Base-by-base conservation (phyloP, 2,888 invertebrate genomes). In the Diabrotica balteata region DNA sequence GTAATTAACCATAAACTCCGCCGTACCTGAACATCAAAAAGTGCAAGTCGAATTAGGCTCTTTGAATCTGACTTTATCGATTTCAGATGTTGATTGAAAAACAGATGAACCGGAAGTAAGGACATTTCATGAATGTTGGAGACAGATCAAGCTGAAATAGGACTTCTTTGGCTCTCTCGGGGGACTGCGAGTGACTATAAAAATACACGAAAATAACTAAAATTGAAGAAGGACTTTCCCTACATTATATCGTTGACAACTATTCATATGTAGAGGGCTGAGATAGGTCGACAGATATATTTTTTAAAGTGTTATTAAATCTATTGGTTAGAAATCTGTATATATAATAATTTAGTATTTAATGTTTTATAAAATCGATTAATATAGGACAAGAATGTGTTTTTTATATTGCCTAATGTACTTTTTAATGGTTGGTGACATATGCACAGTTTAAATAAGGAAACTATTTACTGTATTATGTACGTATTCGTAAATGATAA, bases 101-200 rank as follows among this genome's bases (percentile, higher is more conserved):
- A 74, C 81, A 81, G 81, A 82, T 82, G 82, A 79, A 82, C 81
- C 80, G 82, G 82, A 83, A 83, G 81, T 82, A 82, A 82, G 80
- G 76, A 77, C 78, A 79, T 80, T 81, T 80, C 79, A 74, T 78
- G 78, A 75, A 77, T 75, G 78, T 77, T 76, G 78, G 78, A 78
- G 79, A 78, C 77, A 77, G 77, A 75, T 76, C 76, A 72, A 70
- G 74, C 75, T 77, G 77, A 77, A 80, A 80, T 77, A 75, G 76
- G 78, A 79, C 78, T 77, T 79, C 78, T 76, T 80, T 75, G 73
- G 73, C 72, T 77, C 76, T 76, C 77, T 74, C 75, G 75, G 75
- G 77, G 75, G 77, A 72, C 61, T 49, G 8, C 10, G 22, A 63
- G 47, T 51, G 50, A 64, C 55, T 50, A 63, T 59, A 65, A 62